A percentile compares a stretch with the other conserved stretches of the same genome.
Conservation (phyloP, 2,888 invertebrate genomes). For the Xanthia icteritia region DNA sequence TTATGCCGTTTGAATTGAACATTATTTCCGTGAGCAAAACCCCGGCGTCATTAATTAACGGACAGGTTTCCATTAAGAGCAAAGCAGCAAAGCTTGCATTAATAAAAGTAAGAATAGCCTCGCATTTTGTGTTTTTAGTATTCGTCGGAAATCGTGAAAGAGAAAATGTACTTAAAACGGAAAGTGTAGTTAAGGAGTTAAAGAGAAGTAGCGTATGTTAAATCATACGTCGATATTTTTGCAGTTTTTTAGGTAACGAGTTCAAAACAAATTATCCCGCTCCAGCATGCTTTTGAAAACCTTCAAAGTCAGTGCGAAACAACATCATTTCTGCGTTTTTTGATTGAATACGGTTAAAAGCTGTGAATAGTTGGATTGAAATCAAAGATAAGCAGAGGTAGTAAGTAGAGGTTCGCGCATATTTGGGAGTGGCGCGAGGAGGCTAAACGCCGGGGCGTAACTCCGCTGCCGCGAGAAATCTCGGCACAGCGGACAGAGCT, state of each 20-base stretch:
- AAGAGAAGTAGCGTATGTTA: neutral
- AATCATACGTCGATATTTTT: neutral
- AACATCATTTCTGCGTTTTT: neutral
- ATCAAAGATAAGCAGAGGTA: neutral
- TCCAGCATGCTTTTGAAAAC: neutral
- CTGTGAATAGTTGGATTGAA: neutral
- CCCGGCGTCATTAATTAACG: constrained; percentile 9
- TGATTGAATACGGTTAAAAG: neutral
- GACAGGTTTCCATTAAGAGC: neutral
- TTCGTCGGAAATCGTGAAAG: neutral
- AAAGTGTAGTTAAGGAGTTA: no score
- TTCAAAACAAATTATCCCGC: neutral
- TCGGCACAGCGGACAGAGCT: no score
- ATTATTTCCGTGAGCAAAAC: constrained; percentile 2
- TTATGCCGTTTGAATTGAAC: constrained; percentile 24
- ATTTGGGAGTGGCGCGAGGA: no score
- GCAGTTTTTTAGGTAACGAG: neutral
- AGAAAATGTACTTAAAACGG: neutral
- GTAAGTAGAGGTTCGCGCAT: neutral
- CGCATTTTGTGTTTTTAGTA: neutral
- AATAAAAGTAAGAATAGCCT: neutral
- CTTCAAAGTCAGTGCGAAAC: neutral
- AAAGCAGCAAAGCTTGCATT: neutral
- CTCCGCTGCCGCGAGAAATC: no score
- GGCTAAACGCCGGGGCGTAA: no score